phyloP scores from a whole-genome alignment of 1,140 invertebrate genomes.

The Sycobia sp. region DNA sequence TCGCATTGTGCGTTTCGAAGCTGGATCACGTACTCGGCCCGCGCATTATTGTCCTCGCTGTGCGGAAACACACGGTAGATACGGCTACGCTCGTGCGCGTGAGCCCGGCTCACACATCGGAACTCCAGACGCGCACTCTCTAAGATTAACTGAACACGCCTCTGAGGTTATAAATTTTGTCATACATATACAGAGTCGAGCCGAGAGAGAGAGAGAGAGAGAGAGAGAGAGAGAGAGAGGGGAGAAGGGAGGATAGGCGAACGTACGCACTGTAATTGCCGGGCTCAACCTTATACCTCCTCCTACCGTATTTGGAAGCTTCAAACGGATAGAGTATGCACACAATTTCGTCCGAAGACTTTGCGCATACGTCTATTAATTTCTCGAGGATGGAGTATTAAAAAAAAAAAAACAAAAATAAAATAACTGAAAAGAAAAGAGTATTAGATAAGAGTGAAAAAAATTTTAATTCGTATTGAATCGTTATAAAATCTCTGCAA shows the following conservation, averaged over 20 bases:
- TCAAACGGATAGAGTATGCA: no score
- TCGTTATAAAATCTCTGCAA: conserved; percentile 16
- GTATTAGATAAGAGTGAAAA: no score
- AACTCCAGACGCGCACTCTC: background rate
- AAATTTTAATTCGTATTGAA: conserved; percentile 23
- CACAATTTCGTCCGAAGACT: no score
- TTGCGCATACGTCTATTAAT: conserved; percentile 8
- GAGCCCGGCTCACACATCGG: no score
- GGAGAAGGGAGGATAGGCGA: no score
- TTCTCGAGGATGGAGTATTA: conserved; percentile 4
- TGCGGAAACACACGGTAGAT: background rate
- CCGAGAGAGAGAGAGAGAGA: no score
- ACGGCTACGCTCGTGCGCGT: background rate
- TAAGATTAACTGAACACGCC: conserved; percentile 26
- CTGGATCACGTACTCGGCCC: background rate
- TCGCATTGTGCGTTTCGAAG: background rate
- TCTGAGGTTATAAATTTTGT: conserved; percentile 32
- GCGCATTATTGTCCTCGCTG: no score
- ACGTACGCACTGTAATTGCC: no score
- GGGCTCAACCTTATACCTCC: no score
- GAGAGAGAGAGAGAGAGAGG: conserved; percentile 7
- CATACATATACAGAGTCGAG: conserved; percentile 4
- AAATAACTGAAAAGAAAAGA: background rate
- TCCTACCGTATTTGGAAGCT: no score
- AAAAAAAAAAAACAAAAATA: no score